Evolutionary conservation across 35 echinoderm and acorn worm species (phyloP), one percentile per base, ranked within the genome.

Genomic region (Holothuria glaberrima): DNA sequence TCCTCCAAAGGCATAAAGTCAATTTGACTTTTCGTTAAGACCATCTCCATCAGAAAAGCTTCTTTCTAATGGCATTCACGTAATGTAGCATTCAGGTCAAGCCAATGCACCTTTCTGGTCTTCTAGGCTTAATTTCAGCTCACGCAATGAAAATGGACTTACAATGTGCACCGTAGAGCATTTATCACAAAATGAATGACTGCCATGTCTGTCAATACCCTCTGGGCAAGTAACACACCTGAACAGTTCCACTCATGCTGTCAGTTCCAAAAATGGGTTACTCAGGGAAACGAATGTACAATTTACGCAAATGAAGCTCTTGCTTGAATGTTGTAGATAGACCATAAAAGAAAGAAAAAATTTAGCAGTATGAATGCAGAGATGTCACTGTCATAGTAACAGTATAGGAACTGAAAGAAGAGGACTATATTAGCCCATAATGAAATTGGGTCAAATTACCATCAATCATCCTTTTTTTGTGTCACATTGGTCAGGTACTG

Each of bases 371-470:
- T 78, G 74, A 78, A 78, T 78, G 35, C 14, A 31, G 35, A 78
- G 66, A 69, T 27, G 10, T 78, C 33, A 78, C 41, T 48, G 38
- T 78, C 74, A 24, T 78, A 48, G 3, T 48, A 48, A 54, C 50
- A 21, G 38, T 20, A 78, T 26, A 50, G 10, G 44, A 78, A 52
- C 25, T 19, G 25, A 69, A 69, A 69, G 31, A 7, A 69, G 25
- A 69, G 21, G 16, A 17, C 50, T 54, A n/a, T 48, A 46, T 48
- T 48, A 20, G 44, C 25, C 13, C 17, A 48, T 52, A 78, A 78
- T 78, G 41, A 78, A 78, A 78, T 78, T 78, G 41, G 74, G 74
- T 78, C 74, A 78, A 78, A 78, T 78, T 48, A 78, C 74, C 74
- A 78, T 78, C 74, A 78, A 38, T 26, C 50, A 17, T 78, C 74